phyloP scores from a whole-genome alignment of 2,113 vertebrate species.

The Pelvicachromis taeniatus region DNA sequence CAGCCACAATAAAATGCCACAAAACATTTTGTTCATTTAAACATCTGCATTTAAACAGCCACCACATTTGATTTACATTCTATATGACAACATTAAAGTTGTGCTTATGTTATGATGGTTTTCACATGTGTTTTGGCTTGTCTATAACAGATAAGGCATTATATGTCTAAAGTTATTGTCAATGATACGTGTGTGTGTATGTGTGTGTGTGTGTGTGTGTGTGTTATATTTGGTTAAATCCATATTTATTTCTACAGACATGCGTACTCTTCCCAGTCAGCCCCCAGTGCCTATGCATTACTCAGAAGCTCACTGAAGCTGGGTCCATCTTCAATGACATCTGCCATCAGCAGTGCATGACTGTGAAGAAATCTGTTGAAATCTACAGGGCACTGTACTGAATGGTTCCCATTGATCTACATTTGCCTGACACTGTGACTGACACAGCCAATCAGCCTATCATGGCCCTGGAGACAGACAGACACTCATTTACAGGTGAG shows the following conservation, averaged over 20 bases:
- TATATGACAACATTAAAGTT: background rate
- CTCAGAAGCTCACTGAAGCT: conserved; percentile 56
- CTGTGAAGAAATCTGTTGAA: conserved; percentile 61
- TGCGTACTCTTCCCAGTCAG: background rate
- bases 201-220: background rate
- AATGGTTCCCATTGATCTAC: conserved; percentile 66
- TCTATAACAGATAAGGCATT: background rate
- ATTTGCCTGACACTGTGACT: conserved; percentile 65
- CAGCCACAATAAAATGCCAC: background rate
- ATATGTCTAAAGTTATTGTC: background rate
- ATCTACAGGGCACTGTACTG: conserved; percentile 41
- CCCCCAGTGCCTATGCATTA: background rate
- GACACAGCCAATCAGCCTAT: conserved; percentile 72
- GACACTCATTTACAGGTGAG: conserved; percentile 71
- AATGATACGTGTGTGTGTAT: background rate
- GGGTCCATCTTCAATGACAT: conserved; percentile 58
- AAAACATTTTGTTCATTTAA: background rate
- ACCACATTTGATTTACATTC: background rate
- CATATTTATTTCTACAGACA: conserved; percentile 41
- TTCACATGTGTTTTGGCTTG: background rate
- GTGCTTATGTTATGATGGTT: background rate
- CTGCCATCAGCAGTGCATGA: conserved; percentile 66
- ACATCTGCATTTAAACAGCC: background rate
- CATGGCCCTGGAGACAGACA: conserved; percentile 63
- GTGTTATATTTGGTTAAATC: background rate